Evolutionary conservation across 2,888 invertebrate genomes (phyloP), one percentile per base, ranked within the genome.

Genomic region (Cremastobaeus sp.): DNA sequence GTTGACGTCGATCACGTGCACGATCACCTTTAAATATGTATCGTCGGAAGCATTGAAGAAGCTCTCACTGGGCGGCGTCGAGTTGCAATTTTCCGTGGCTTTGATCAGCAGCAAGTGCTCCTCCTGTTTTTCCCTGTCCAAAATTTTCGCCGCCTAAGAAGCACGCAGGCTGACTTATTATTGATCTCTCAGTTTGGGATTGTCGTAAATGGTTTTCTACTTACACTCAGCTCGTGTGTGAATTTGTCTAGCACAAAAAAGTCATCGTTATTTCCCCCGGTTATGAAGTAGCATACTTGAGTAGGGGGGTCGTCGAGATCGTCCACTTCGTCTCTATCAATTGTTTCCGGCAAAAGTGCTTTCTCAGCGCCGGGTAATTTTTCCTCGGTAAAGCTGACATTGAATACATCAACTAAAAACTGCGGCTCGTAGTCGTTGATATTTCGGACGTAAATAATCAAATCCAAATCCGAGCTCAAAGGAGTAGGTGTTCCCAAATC

Each of bases 281-380:
- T 92, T 48, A 98, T 94, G 83, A 93, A 97, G 85, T 96, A 98
- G 84, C 97, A 98, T n/a, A 97, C 95, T 70, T 94, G 93, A 47
- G 94, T 90, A 45, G 93, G 91, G 0, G 94, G 93, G 78, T 94
- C 94, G 76, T 95, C 94, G 1, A 93, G 91, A 80, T 96, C 94
- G 80, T 95, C 95, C 12, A 95, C 92, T 81, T 94, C 95, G 84
- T 96, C 96, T 76, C 94, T 90, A 82, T 96, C 96, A 37, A 96
- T 91, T 0, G 96, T 96, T 76, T 93, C 93, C 0, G 95, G 94
- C 8, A 97, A 88, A 79, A 91, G 90, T 1, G 92, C 88, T 2
- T 89, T 90, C 85, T 94, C 95, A 2, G 90, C 88, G 0, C 93
- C 92, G 0, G 94, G 90, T 15, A 84, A 74, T 57, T 88, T 87